Conservation (phyloP, 2,888 invertebrate genomes). For the Euzetes globulus region DNA sequence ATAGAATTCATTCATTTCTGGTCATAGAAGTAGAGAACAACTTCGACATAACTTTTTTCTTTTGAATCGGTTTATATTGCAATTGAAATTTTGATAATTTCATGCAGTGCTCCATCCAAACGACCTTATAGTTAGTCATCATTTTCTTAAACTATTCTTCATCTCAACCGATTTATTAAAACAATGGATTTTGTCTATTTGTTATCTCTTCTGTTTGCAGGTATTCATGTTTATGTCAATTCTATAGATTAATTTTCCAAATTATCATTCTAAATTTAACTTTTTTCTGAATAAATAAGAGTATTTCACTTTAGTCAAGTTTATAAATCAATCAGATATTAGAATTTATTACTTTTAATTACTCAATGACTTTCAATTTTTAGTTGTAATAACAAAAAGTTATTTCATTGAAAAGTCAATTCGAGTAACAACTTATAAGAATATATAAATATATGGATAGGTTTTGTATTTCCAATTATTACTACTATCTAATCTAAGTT, state of each 20-base stretch:
- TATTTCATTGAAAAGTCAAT: no score
- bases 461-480: no score
- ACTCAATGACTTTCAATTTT: no score
- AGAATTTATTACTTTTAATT: no score
- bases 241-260: no score
- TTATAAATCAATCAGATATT: no score
- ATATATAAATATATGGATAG: no score
- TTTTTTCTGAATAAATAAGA: neutral
- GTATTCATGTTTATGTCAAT: no score
- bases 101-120: neutral
- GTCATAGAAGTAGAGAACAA: neutral
- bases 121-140: neutral
- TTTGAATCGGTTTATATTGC: neutral
- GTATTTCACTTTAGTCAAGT: no score
- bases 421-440: no score
- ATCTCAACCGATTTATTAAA: neutral
- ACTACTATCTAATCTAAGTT: no score
- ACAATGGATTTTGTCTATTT: constrained; percentile 8
- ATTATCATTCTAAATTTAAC: neutral
- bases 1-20: neutral
- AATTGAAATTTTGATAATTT: neutral
- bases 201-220: neutral
- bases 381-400: no score
- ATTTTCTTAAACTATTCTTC: neutral
- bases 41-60: neutral